These are phyloP conservation scores for Drosophila simulans DNA, from an alignment of 1,140 invertebrate species.

Conservation along the genomic window DNA sequence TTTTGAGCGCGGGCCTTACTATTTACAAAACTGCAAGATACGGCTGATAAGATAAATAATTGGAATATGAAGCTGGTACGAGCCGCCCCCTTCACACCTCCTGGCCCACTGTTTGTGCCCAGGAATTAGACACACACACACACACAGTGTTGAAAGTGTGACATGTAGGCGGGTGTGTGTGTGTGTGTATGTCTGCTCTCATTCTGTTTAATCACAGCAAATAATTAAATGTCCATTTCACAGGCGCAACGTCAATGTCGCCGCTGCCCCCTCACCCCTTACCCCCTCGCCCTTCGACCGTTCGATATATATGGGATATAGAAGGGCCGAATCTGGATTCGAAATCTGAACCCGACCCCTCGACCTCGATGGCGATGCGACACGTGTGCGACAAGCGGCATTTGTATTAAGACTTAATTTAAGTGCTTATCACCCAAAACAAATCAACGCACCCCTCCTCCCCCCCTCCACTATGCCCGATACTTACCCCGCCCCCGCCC, in stretches of 20 bases:
- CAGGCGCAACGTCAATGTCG: constrained; percentile 60
- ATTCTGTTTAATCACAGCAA: constrained; percentile 79
- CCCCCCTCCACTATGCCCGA: not conserved
- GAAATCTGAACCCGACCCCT: constrained; percentile 44
- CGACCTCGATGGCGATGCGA: constrained; percentile 50
- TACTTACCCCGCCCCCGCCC: not conserved
- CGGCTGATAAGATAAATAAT: constrained; percentile 78
- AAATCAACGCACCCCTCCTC: constrained; percentile 61
- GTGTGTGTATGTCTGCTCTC: constrained; percentile 3
- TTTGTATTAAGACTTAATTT: constrained; percentile 84
- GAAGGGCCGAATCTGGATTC: constrained; percentile 31
- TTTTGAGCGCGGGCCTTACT: constrained; percentile 16
- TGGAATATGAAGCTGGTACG: constrained; percentile 73
- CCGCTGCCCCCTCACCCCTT: not conserved
- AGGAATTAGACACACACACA: constrained; percentile 29
- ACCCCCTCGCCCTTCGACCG: too few relatives aligned
- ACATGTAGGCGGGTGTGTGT: not conserved
- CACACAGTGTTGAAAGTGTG: constrained; percentile 10
- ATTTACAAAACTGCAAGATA: constrained; percentile 62
- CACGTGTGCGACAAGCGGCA: constrained; percentile 84
- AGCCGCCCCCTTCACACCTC: not conserved
- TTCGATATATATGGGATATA: not conserved
- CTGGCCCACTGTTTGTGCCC: not conserved
- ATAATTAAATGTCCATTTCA: constrained; percentile 85
- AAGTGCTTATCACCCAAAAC: constrained; percentile 83